A percentile compares a stretch with the other conserved stretches of the same genome.
These are phyloP conservation scores for Paguma larvata DNA, from an alignment of 2,797 vertebrate species.

Conservation along the genomic window DNA sequence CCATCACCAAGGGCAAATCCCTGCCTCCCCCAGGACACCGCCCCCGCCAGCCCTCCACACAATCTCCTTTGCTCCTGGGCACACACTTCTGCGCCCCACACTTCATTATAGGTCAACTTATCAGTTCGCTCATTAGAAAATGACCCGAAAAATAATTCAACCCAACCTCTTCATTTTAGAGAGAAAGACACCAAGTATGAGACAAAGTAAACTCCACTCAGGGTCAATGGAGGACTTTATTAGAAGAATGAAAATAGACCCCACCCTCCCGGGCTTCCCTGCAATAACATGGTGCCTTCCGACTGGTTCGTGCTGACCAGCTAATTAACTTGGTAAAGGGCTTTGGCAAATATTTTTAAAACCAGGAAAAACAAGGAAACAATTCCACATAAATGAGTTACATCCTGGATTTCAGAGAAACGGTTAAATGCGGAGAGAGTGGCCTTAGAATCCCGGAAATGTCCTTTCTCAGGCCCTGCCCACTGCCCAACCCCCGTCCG, in stretches of 20 bases:
- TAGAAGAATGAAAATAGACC: not conserved
- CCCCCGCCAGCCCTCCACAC: not conserved
- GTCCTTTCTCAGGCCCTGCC: rapidly evolving
- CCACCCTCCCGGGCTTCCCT: too few species aligned
- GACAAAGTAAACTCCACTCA: rapidly evolving
- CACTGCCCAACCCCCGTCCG: rapidly evolving
- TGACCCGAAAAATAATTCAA: too few species aligned
- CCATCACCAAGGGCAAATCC: not conserved
- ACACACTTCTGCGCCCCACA: rapidly evolving
- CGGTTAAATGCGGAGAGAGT: not conserved
- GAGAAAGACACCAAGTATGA: not conserved
- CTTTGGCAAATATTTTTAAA: not conserved
- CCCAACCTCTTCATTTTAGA: not conserved
- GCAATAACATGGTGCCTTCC: rapidly evolving
- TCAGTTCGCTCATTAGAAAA: not conserved
- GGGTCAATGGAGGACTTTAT: not conserved
- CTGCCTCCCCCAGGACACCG: not conserved
- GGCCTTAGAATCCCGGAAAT: not conserved
- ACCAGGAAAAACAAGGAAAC: not conserved
- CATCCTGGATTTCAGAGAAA: not conserved
- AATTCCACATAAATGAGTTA: not conserved
- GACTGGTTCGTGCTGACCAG: rapidly evolving
- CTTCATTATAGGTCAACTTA: rapidly evolving
- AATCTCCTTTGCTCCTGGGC: too few species aligned
- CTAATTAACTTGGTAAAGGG: not conserved